Base-by-base conservation (phyloP, 2,888 invertebrate species). In the Rapana venosa region DNA sequence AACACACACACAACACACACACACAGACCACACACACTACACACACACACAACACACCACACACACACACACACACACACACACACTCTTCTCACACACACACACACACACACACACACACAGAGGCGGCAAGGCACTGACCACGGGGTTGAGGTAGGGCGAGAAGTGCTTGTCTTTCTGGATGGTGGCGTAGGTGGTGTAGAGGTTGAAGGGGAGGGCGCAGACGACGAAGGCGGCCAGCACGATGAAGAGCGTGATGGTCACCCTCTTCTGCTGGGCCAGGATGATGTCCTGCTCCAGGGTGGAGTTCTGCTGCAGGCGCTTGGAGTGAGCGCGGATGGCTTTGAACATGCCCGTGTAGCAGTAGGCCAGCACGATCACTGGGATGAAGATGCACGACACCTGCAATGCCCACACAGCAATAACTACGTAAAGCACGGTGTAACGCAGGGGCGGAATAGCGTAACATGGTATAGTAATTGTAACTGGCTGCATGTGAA, bases 191-290 rank as follows among this genome's bases (percentile, higher is more conserved):
- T 95, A 95, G 35, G 93, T 93, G 11, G 96, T 95, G 92, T 96
- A 96, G 13, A 94, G 91, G 74, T 95, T 94, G 91, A 96, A 96
- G 0, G 96, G 96, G 20, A 95, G 91, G 95, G 96, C 96, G 90
- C 96, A 96, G 15, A 96, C 84, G 70, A 96, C 91, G 91, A 96
- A 96, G 84, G 96, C 95, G 6, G 95, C 94, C 87, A 96, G 92
- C 15, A 96, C 96, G 88, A 96, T 95, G 91, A 96, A 95, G 61
- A 96, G 93, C 0, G 96, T 96, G 84, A 95, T 93, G 0, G 96
- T 95, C 66, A 96, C 96, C 89, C 95, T 95, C 91, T 96, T 95
- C 94, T 96, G 96, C 92, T 96, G 96, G 22, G 94, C 92, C 58
- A 96, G 93, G 32, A 96, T 95, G 91, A 95, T 94, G 87, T 95